phyloP scores from a whole-genome alignment of 35 echinoderm and acorn worm genomes.

The Acanthaster planci region DNA sequence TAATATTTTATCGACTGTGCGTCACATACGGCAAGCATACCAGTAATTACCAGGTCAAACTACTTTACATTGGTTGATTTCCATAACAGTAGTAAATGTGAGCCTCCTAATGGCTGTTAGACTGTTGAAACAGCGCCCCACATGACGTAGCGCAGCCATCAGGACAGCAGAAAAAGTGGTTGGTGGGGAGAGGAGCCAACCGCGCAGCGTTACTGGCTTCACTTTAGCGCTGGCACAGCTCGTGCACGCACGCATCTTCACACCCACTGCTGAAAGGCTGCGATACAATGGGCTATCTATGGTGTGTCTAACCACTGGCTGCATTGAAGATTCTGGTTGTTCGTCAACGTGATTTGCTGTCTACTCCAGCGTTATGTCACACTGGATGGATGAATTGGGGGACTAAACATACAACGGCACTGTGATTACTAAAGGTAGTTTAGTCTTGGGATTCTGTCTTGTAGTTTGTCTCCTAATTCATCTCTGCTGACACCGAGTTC shows the following conservation, averaged over 20 bases:
- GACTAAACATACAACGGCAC: too few relatives aligned
- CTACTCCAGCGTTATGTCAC: background rate
- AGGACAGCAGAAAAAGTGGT: slow-evolving; percentile 3
- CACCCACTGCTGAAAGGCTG: background rate
- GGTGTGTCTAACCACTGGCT: background rate
- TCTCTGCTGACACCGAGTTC: too few relatives aligned
- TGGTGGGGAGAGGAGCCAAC: background rate
- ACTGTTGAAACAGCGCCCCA: slow-evolving; percentile 10
- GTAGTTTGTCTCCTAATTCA: too few relatives aligned
- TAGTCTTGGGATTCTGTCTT: too few relatives aligned
- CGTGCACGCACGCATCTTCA: background rate
- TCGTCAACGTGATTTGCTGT: slow-evolving; percentile 11
- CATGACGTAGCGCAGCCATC: background rate
- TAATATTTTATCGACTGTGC: too few relatives aligned
- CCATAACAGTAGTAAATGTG: background rate
- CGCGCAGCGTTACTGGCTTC: background rate
- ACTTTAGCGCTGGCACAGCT: background rate
- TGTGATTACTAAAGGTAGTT: too few relatives aligned
- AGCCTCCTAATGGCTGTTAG: background rate
- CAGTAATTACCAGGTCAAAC: slow-evolving; percentile 4
- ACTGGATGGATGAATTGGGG: too few relatives aligned
- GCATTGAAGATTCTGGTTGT: background rate
- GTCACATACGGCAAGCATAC: too few relatives aligned
- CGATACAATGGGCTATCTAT: background rate
- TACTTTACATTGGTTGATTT: slow-evolving; percentile 12